phyloP scores from a whole-genome alignment of 2,888 invertebrate genomes.

The Frankliniella intonsa region DNA sequence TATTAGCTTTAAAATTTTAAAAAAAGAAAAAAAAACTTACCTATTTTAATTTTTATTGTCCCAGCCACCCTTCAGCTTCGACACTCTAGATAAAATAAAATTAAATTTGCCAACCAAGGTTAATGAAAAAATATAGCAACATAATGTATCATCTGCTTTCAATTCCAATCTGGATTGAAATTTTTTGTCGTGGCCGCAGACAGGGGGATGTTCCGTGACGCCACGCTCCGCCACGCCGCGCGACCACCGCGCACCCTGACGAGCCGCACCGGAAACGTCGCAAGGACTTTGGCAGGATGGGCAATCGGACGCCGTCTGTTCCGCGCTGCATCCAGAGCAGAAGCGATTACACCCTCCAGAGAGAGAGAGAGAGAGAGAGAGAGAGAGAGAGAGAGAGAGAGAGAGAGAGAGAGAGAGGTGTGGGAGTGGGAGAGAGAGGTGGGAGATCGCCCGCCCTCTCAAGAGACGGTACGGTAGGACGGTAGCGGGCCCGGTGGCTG shows the following conservation, averaged over 20 bases:
- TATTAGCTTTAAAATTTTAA: no score
- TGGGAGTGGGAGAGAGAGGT: neutral
- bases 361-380: neutral
- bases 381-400: slow-evolving; percentile 1
- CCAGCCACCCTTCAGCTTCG: no score
- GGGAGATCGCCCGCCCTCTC: neutral
- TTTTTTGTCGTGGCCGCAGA: neutral
- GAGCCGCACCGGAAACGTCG: neutral
- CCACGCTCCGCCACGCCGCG: neutral
- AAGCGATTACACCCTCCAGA: neutral
- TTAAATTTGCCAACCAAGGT: no score
- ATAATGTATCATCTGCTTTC: no score
- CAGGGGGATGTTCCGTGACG: no score
- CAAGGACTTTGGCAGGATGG: neutral
- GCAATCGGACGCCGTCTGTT: slow-evolving; percentile 16
- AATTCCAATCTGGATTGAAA: no score
- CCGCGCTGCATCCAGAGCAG: neutral
- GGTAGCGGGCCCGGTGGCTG: neutral
- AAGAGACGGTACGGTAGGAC: neutral
- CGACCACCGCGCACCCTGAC: neutral
- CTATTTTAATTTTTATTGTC: no score
- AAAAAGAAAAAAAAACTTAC: no score
- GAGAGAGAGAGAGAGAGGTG: slow-evolving; percentile 5
- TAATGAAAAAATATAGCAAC: no score
- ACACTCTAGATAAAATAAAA: no score